Evolutionary conservation across 2,113 vertebrate genomes (phyloP).

Genomic region (Chionis minor): DNA sequence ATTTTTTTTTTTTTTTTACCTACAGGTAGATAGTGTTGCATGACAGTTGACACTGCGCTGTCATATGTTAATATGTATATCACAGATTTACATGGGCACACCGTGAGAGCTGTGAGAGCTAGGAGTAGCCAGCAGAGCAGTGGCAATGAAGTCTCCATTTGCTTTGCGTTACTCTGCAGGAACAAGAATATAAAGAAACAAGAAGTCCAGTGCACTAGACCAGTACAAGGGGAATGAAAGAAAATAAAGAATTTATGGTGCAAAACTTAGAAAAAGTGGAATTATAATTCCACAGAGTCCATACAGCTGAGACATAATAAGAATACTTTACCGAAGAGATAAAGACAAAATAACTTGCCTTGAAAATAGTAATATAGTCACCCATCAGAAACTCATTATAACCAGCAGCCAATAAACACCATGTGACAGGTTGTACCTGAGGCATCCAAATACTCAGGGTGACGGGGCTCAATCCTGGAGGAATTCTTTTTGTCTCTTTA

Average conservation of each 20-base stretch:
- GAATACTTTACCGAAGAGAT: neutral
- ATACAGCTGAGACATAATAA: neutral
- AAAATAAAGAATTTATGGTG: neutral
- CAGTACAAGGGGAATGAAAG: neutral
- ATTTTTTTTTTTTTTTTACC: neutral
- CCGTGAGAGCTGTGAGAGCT: neutral
- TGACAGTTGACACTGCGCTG: neutral
- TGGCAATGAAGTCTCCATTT: neutral
- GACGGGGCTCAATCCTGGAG: neutral
- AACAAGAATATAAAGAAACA: neutral
- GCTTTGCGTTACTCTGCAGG: neutral
- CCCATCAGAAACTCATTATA: neutral
- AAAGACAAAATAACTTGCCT: neutral
- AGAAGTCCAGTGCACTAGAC: neutral
- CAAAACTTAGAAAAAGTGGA: neutral
- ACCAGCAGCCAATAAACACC: neutral
- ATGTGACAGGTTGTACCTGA: neutral
- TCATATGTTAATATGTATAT: neutral
- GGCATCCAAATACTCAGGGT: neutral
- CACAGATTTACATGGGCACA: neutral
- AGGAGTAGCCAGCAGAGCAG: neutral
- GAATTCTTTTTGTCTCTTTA: neutral
- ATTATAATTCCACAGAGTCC: neutral
- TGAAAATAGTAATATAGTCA: neutral
- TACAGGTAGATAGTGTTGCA: neutral